Conservation (phyloP, 2,113 vertebrate genomes). For the Epinephelus fuscoguttatus region DNA sequence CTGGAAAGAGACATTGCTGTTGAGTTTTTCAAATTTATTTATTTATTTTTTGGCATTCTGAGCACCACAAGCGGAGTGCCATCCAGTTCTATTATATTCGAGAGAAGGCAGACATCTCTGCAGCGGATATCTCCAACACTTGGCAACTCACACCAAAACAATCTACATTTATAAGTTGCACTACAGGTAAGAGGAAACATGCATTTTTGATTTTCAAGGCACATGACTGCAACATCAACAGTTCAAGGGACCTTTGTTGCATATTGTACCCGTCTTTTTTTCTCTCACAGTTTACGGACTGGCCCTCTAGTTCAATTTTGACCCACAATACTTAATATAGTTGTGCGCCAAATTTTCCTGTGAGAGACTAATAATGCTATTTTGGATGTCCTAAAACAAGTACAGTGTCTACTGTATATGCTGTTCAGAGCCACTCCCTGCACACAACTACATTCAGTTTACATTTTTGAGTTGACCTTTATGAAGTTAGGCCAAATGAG, state of each 20-base stretch:
- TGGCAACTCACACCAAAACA: too few species aligned
- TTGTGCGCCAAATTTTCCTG: slow-evolving; percentile 4
- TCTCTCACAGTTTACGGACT: not conserved
- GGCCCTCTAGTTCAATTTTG: not conserved
- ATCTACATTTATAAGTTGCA: too few species aligned
- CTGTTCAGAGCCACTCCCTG: slow-evolving; percentile 20
- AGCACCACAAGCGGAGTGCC: too few species aligned
- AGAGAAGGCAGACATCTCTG: too few species aligned
- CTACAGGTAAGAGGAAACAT: too few species aligned
- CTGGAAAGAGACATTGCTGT: too few species aligned
- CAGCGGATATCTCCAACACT: too few species aligned
- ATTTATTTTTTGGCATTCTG: too few species aligned
- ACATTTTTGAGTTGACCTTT: slow-evolving; percentile 51
- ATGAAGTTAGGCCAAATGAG: slow-evolving; percentile 46
- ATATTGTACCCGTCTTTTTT: not conserved
- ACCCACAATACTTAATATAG: not conserved
- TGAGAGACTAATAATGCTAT: not conserved
- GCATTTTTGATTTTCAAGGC: too few species aligned
- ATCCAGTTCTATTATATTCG: too few species aligned
- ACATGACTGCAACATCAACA: not conserved
- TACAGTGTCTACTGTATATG: slow-evolving; percentile 3
- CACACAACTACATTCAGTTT: slow-evolving; percentile 40
- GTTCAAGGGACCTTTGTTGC: not conserved
- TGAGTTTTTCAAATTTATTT: too few species aligned
- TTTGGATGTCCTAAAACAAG: slow-evolving; percentile 13